A percentile compares a stretch with the other conserved stretches of the same genome.
phyloP scores from a whole-genome alignment of 2,113 vertebrate genomes.

The Rutilus rutilus region DNA sequence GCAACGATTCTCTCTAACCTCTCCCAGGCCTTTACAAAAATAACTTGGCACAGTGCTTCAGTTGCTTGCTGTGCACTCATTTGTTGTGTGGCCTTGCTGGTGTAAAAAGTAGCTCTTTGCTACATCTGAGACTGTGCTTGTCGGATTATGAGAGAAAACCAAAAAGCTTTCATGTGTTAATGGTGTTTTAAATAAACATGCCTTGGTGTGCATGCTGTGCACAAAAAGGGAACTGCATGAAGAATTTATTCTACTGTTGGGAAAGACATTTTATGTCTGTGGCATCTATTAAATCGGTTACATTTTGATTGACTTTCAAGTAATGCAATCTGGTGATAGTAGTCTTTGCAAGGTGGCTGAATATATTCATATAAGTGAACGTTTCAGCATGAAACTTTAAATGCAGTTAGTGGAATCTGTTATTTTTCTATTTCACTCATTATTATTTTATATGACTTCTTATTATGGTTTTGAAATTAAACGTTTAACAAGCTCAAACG shows the following conservation, averaged over 20 bases:
- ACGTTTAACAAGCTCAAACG: neutral
- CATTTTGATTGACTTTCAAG: neutral
- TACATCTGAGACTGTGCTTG: conserved; percentile 1
- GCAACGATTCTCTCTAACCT: neutral
- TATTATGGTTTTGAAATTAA: neutral
- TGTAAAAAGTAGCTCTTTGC: neutral
- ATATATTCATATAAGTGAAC: neutral
- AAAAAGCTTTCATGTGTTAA: conserved; percentile 48
- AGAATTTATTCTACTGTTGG: conserved; percentile 34
- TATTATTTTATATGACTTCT: too few relatives aligned
- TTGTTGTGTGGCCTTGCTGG: conserved; percentile 1
- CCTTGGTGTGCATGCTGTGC: neutral
- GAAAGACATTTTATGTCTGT: conserved; percentile 11
- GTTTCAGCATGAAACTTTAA: neutral
- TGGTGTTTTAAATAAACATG: conserved; percentile 50
- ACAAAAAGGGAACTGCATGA: conserved; percentile 30
- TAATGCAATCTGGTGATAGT: neutral
- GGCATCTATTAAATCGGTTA: conserved; percentile 2
- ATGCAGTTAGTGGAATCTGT: neutral
- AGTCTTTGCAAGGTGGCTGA: neutral
- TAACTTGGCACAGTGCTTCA: conserved; percentile 22
- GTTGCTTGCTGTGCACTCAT: neutral
- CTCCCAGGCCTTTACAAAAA: conserved; percentile 22
- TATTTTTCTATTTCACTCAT: neutral
- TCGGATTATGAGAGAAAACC: conserved; percentile 19